Conservation (phyloP, 2,888 invertebrate species). For the Hydroisotoma schaefferi region DNA sequence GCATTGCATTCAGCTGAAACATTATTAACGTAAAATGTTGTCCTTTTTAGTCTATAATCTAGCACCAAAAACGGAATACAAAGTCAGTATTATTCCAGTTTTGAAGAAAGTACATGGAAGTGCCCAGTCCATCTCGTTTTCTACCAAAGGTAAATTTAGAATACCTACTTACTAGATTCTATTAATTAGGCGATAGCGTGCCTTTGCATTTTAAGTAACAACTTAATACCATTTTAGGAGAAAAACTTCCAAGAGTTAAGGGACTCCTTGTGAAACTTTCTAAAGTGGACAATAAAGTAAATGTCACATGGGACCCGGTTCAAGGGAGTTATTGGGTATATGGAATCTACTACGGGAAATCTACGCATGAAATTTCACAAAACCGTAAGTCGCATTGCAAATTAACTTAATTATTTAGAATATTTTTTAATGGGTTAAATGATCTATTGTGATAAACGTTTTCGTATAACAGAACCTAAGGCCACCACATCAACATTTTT, state of each 20-base stretch:
- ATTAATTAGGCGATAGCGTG: too few species aligned
- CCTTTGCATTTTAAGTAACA: too few species aligned
- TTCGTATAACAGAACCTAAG: not conserved
- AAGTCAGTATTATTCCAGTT: conserved; percentile 60
- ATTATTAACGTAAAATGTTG: too few species aligned
- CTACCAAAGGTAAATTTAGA: conserved; percentile 52
- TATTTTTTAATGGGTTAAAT: not conserved
- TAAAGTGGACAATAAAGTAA: conserved; percentile 53
- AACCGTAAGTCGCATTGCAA: conserved; percentile 56
- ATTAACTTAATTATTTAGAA: not conserved
- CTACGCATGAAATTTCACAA: conserved; percentile 57
- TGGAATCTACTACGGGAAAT: conserved; percentile 67
- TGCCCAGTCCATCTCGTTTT: conserved; percentile 55
- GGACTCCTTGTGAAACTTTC: conserved; percentile 27
- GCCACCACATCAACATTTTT: conserved; percentile 51
- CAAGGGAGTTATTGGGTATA: conserved; percentile 63
- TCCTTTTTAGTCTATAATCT: conserved; percentile 59
- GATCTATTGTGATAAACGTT: not conserved
- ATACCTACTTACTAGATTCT: not conserved
- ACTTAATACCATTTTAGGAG: too few species aligned
- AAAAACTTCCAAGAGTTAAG: conserved; percentile 38
- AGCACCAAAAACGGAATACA: conserved; percentile 58
- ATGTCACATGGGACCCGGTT: conserved; percentile 65
- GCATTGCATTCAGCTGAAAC: conserved; percentile 3
- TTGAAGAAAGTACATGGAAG: conserved; percentile 61